Evolutionary conservation across 1,140 invertebrate genomes (phyloP).

Genomic region (Mya arenaria): DNA sequence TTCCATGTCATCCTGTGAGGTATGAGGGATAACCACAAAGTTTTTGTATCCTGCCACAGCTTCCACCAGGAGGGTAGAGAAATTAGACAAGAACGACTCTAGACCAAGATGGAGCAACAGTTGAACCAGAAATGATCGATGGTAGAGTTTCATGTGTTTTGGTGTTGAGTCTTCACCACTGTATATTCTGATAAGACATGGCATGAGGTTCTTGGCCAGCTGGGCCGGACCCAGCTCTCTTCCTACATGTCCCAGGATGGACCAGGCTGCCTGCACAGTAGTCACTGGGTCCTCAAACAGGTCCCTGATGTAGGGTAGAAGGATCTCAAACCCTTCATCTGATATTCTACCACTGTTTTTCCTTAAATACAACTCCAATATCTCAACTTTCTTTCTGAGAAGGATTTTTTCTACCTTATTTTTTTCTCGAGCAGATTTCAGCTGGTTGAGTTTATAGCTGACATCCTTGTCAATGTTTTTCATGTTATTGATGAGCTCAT

Average conservation of each 20-base stretch:
- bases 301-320: slow-evolving; percentile 91
- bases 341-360: slow-evolving; percentile 71
- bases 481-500: slow-evolving; percentile 81
- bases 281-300: slow-evolving; percentile 90
- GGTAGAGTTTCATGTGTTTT: slow-evolving; percentile 93
- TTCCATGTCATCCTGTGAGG: slow-evolving; percentile 68
- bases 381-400: slow-evolving; percentile 73
- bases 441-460: slow-evolving; percentile 59
- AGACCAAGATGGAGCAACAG: slow-evolving; percentile 94
- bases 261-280: slow-evolving; percentile 93
- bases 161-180: slow-evolving; percentile 87
- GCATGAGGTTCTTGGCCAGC: slow-evolving; percentile 85
- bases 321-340: slow-evolving; percentile 84
- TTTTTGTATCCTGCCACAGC: slow-evolving; percentile 96
- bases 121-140: slow-evolving; percentile 95
- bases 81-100: slow-evolving; percentile 91
- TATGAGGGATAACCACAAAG: slow-evolving; percentile 75
- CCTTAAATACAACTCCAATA: slow-evolving; percentile 70
- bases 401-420: slow-evolving; percentile 68
- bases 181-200: slow-evolving; percentile 90
- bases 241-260: slow-evolving; percentile 91
- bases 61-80: slow-evolving; percentile 95
- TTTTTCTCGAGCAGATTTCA: slow-evolving; percentile 64
- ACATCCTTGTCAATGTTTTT: slow-evolving; percentile 72
- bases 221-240: slow-evolving; percentile 78